Conservation (phyloP, 2,888 invertebrate species). For the Xanthorhoe designata region DNA sequence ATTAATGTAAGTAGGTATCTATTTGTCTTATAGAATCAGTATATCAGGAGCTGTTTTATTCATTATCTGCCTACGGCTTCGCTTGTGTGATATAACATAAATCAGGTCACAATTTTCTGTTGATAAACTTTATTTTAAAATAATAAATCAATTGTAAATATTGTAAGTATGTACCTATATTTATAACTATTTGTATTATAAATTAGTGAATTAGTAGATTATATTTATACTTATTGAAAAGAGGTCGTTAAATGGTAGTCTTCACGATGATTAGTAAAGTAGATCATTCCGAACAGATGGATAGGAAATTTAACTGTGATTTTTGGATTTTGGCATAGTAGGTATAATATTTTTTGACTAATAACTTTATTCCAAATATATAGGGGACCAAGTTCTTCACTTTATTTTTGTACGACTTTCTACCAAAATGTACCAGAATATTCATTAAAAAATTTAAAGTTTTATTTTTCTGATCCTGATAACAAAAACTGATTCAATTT, state of each 20-base stretch:
- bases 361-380: constrained; percentile 13
- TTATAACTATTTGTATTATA: not conserved
- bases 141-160: not conserved
- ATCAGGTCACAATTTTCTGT: too few relatives aligned
- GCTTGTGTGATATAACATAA: too few relatives aligned
- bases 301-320: constrained; percentile 19
- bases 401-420: not conserved
- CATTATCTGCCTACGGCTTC: too few relatives aligned
- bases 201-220: not conserved
- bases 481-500: too few relatives aligned
- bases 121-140: not conserved
- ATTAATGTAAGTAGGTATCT: too few relatives aligned
- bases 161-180: not conserved
- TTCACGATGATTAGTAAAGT: not conserved
- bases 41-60: too few relatives aligned
- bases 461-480: too few relatives aligned
- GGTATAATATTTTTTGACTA: constrained; percentile 18
- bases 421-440: too few relatives aligned
- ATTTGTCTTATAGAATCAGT: too few relatives aligned
- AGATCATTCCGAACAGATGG: constrained; percentile 20
- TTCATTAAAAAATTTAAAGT: too few relatives aligned
- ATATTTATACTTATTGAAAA: not conserved
- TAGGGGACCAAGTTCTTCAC: constrained; percentile 17
- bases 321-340: constrained; percentile 4
- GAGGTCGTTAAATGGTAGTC: not conserved